Percentiles rank a stretch among this genome's conserved stretches.
phyloP scores from a whole-genome alignment of 2,113 vertebrate genomes.

The Eudyptes chrysolophus region DNA sequence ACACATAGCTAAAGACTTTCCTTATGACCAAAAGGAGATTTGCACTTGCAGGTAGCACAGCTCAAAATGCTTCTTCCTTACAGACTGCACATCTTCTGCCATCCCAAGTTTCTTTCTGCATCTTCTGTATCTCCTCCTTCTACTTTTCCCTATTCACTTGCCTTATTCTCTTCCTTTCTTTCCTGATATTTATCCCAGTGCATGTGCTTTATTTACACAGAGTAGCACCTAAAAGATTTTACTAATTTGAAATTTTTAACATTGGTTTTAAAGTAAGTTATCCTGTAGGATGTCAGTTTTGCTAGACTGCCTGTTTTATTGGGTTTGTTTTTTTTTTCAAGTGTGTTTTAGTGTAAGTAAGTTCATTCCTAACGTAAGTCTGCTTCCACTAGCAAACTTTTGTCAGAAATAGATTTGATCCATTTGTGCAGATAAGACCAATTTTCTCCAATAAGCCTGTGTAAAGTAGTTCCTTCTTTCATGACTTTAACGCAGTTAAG shows the following conservation, averaged over 20 bases:
- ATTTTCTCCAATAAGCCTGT: background rate
- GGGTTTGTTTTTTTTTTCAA: rapidly evolving
- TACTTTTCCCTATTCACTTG: background rate
- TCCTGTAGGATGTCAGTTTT: background rate
- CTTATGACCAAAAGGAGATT: background rate
- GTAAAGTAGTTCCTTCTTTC: background rate
- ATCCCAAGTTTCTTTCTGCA: background rate
- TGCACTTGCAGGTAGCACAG: background rate
- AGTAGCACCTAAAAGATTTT: background rate
- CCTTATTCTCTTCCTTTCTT: background rate
- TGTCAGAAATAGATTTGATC: background rate
- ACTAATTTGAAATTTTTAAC: background rate
- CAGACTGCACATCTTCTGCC: too few species aligned
- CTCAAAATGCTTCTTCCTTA: background rate
- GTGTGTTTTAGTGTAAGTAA: background rate
- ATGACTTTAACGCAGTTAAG: background rate
- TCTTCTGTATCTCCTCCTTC: background rate
- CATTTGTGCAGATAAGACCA: background rate
- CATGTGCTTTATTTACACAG: background rate
- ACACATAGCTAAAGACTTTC: background rate
- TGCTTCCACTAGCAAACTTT: background rate
- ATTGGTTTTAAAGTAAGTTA: background rate
- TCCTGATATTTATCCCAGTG: background rate
- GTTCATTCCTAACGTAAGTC: background rate
- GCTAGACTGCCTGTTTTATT: background rate